Base-by-base conservation (phyloP, 2,797 vertebrate species). In the Xiphophorus birchmanni region DNA sequence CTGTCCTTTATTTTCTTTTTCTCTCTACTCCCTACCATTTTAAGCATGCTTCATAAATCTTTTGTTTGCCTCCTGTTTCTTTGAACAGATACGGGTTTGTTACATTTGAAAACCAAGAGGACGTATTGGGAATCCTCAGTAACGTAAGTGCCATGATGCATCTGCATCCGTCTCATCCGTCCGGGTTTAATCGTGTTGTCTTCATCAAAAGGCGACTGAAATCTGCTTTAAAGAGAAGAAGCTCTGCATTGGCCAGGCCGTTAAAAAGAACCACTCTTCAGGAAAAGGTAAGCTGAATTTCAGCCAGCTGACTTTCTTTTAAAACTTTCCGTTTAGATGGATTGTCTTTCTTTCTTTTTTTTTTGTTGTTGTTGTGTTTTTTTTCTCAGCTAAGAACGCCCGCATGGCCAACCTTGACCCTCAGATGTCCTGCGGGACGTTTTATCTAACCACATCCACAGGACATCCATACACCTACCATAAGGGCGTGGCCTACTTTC, bases 401-500 rank as follows among this genome's bases (percentile, higher is more conserved):
- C 54, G 4, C 1, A 0, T 74, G 73, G 87, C 90, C 74, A 58
- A 88, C 88, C 73, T 93, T 50, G 89, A 79, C 40, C 81, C 50
- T 80, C 93, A 95, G 42, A 93, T 94, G 80, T 86, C 94, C 73
- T 80, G 73, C 21, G 93, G 94, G 86, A 90, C 96, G 32, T 91
- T 95, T 92, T 95, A 95, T 87, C 87, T 97, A 54, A 97, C 96
- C 56, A 97, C 97, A 67, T 93, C 96, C 23, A 96, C 95, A 63
- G 97, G 97, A 9, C 95, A 93, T 84, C 96, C 97, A 5, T 97
- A 97, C 73, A 94, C 96, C 84, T 97, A 96, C 83, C 95, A 96
- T 90, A 97, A 97, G 23, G 97, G 97, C 71, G 94, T 96, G 87
- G 96, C 97, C 85, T 98, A 97, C 90, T 97, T 97, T 94, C 95